Evolutionary conservation across 2,888 invertebrate species (phyloP).

Genomic region (Trypoxylon attenuatum): DNA sequence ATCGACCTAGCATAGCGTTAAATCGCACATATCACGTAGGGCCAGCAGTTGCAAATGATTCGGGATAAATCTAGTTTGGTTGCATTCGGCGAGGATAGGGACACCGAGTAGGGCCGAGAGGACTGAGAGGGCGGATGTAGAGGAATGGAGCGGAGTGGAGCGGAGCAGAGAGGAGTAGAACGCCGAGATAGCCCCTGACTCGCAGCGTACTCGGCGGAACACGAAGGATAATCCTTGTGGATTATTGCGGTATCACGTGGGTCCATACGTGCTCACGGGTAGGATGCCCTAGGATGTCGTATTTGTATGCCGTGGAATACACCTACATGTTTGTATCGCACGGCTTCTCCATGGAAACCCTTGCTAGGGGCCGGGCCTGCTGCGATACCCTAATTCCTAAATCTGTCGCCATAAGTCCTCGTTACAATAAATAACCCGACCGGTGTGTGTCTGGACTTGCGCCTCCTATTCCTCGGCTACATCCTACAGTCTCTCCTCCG

Average conservation of each 20-base stretch:
- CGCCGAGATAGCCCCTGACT: conserved; percentile 58
- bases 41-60: background rate
- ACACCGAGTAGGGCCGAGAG: too few species aligned
- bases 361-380: conserved; percentile 69
- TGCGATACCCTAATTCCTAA: conserved; percentile 75
- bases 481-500: conserved; percentile 43
- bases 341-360: conserved; percentile 67
- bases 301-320: conserved; percentile 61
- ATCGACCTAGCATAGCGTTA: too few species aligned
- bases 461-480: conserved; percentile 47
- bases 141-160: conserved; percentile 51
- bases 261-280: conserved; percentile 69
- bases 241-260: conserved; percentile 75
- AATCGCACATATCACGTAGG: too few species aligned
- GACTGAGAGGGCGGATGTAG: conserved; percentile 36
- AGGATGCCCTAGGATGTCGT: conserved; percentile 61
- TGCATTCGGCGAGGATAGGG: too few species aligned
- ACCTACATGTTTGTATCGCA: conserved; percentile 61
- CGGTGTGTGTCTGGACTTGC: conserved; percentile 58
- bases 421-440: conserved; percentile 74
- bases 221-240: conserved; percentile 73
- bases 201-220: conserved; percentile 54
- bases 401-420: conserved; percentile 75
- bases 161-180: conserved; percentile 65
- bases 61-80: too few species aligned